These are phyloP conservation scores for Hyles euphorbiae DNA, from an alignment of 1,140 invertebrate species.

Conservation along the genomic window DNA sequence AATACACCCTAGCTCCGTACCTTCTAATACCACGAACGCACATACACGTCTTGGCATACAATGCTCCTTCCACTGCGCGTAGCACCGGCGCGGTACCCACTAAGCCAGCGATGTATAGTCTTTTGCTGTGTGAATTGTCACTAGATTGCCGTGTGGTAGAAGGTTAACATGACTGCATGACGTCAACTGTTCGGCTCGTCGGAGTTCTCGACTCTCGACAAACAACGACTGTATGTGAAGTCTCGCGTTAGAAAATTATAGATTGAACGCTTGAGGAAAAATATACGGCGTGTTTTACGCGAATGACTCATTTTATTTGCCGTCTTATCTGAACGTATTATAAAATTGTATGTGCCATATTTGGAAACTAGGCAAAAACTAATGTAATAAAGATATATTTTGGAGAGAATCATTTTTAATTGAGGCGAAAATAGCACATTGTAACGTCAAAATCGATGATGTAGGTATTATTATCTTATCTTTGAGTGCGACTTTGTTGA, in stretches of 20 bases:
- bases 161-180: constrained; percentile 62
- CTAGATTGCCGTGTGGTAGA: constrained; percentile 36
- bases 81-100: constrained; percentile 3
- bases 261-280: constrained; percentile 40
- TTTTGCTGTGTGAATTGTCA: constrained; percentile 16
- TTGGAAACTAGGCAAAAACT: too few relatives aligned
- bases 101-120: constrained; percentile 32
- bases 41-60: not conserved
- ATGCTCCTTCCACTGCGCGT: not conserved
- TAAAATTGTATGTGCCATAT: too few relatives aligned
- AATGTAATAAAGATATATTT: too few relatives aligned
- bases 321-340: too few relatives aligned
- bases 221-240: constrained; percentile 57
- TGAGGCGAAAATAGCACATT: too few relatives aligned
- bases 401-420: too few relatives aligned
- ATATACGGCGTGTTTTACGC: constrained; percentile 15
- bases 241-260: constrained; percentile 60
- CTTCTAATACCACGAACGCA: constrained; percentile 12
- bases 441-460: too few relatives aligned
- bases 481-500: too few relatives aligned
- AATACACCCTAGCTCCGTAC: constrained; percentile 51
- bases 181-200: constrained; percentile 70
- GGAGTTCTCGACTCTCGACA: constrained; percentile 65
- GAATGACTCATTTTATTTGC: constrained; percentile 2
- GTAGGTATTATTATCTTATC: too few relatives aligned